These are phyloP conservation scores for Ranitomeya imitator DNA, from an alignment of 2,113 vertebrate genomes.

Conservation along the genomic window DNA sequence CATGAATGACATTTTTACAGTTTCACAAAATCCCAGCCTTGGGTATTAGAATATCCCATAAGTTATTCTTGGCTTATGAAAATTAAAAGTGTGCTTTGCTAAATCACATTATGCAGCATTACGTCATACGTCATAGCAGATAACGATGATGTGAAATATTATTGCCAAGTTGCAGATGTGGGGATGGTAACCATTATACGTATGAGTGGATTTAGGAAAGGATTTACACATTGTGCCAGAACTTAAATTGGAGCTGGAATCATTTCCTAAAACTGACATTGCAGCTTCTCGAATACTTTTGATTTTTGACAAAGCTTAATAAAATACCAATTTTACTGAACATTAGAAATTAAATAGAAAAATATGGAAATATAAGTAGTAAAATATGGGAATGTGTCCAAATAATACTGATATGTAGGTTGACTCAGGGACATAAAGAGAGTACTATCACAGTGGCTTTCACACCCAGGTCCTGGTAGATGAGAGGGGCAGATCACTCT, in stretches of 20 bases:
- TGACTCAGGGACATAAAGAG: not conserved
- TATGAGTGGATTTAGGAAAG: not conserved
- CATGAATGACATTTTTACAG: constrained; percentile 23
- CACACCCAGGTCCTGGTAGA: not conserved
- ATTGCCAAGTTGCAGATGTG: constrained; percentile 15
- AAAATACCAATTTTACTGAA: not conserved
- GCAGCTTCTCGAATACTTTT: not conserved
- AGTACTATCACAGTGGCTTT: not conserved
- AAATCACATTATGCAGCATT: constrained; percentile 44
- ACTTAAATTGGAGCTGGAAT: constrained; percentile 18
- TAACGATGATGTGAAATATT: constrained; percentile 21
- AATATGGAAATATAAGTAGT: not conserved
- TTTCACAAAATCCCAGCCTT: constrained; percentile 22
- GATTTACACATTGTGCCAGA: constrained; percentile 28
- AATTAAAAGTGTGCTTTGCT: constrained; percentile 1
- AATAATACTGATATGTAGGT: not conserved
- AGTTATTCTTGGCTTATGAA: constrained; percentile 35
- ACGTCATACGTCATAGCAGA: constrained; percentile 43
- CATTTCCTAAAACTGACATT: constrained; percentile 23
- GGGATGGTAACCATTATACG: constrained; percentile 34
- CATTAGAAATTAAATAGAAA: not conserved
- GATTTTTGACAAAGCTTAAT: constrained; percentile 20
- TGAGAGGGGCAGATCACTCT: not conserved
- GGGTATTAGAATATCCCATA: constrained; percentile 14
- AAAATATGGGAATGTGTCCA: not conserved